Evolutionary conservation across 2,888 invertebrate species (phyloP).

Genomic region (Therioaphis trifolii): DNA sequence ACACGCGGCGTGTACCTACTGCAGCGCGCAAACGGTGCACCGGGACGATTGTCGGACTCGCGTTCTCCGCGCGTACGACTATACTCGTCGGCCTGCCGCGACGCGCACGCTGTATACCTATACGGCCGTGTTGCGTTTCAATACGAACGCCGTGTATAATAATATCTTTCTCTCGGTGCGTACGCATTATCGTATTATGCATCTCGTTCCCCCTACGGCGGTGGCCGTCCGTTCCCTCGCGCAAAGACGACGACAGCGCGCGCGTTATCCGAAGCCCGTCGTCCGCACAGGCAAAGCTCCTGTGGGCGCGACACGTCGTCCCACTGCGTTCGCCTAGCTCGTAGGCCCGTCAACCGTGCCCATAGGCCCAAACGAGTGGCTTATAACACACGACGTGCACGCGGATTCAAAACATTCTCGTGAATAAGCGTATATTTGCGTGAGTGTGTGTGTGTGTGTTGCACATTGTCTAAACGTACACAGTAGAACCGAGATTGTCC

Average conservation of each 20-base stretch:
- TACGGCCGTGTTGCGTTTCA: neutral
- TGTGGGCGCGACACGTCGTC: slow-evolving; percentile 51
- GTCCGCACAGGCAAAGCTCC: slow-evolving; percentile 27
- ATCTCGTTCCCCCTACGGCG: neutral
- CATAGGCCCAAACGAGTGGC: slow-evolving; percentile 3
- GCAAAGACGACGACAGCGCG: no score
- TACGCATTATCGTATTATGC: neutral
- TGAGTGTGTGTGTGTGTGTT: no score
- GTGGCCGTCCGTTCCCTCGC: neutral
- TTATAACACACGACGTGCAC: neutral
- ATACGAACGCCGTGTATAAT: neutral
- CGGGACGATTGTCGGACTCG: no score
- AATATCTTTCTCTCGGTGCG: slow-evolving; percentile 10
- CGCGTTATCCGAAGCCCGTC: slow-evolving; percentile 1
- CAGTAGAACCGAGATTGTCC: no score
- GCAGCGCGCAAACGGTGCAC: no score
- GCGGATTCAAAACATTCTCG: neutral
- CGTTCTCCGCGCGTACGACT: no score
- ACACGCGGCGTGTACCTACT: no score
- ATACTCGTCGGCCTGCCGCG: no score
- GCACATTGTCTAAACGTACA: no score
- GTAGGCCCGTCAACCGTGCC: neutral
- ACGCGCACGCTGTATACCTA: no score
- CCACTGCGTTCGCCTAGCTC: slow-evolving; percentile 18
- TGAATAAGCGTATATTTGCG: neutral